phyloP scores from a whole-genome alignment of 2,113 vertebrate species.

The Erythrolamprus reginae region DNA sequence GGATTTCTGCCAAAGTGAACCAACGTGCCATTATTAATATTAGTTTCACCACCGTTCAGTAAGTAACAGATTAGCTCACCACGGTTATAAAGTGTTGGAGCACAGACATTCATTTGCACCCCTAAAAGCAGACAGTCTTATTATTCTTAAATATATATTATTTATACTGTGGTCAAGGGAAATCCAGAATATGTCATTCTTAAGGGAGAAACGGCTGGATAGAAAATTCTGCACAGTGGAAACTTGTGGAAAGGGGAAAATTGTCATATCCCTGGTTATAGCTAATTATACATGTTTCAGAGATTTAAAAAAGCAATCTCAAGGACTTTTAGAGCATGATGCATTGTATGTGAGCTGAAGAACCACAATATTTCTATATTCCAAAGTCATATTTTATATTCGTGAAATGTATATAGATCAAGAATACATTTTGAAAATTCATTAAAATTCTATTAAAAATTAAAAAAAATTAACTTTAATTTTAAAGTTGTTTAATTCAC shows the following conservation, averaged over 20 bases:
- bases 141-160: constrained; percentile 8
- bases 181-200: neutral
- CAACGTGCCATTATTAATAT: constrained; percentile 3
- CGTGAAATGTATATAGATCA: constrained; percentile 24
- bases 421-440: neutral
- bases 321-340: constrained; percentile 52
- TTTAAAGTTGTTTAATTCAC: neutral
- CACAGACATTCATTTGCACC: neutral
- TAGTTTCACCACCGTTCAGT: neutral
- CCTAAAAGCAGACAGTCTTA: neutral
- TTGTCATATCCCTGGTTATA: constrained; percentile 31
- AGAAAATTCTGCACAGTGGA: neutral
- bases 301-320: constrained; percentile 54
- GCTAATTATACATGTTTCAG: constrained; percentile 45
- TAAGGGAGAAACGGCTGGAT: neutral
- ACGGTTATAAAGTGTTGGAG: neutral
- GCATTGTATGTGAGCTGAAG: constrained; percentile 51
- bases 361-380: constrained; percentile 58
- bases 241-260: neutral
- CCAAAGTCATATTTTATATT: constrained; percentile 52
- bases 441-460: neutral
- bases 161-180: neutral
- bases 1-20: constrained; percentile 34
- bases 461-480: neutral
- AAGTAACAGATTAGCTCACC: neutral